Evolutionary conservation across 2,113 vertebrate species (phyloP), one percentile per base, ranked within the genome.

Genomic region (Tachycineta bicolor): DNA sequence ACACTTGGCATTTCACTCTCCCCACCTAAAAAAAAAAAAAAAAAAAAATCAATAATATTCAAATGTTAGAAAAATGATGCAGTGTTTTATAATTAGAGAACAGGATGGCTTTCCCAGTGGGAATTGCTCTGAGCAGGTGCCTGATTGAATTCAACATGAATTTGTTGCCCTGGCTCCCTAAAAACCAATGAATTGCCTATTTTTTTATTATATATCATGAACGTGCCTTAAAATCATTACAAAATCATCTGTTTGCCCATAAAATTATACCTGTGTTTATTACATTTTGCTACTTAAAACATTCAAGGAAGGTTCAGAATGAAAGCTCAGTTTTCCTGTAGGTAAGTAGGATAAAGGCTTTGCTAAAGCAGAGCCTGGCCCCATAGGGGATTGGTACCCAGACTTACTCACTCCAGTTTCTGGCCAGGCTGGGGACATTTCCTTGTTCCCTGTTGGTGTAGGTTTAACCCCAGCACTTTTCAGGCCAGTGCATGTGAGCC

Each of bases 301-400:
- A 9, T 52, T 76, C 0, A 2, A 46, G 37, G 85, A 71, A 67
- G 47, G 18, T 19, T 2, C 10, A 37, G 41, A 52, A 47, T 29
- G 39, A 74, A 86, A 64, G 5, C 63, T 69, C 39, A 5, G 1
- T 77, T 89, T 86, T 62, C 74, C 41, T 43, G 29, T 23, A 65
- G 41, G 2, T 39, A 49, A 53, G 13, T 8, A 74, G 41, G 41
- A 53, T 34, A 41, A 83, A 81, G n/a, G 28, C 53, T 78, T 92
- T 83, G 58, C 33, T 56, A 49, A 58, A 60, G 67, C 84, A 44
- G 55, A 53, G 58, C 47, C 75, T 73, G 63, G 23, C 49, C 14
- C 50, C 4, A 14, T 24, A n/a, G 16, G 3, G 15, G 23, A 23
- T n/a, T 0, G 0, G 8, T 2, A 1, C 21, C 8, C 29, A 65